Base-by-base conservation (phyloP, 2,113 vertebrate genomes). In the Platysternon megacephalum region DNA sequence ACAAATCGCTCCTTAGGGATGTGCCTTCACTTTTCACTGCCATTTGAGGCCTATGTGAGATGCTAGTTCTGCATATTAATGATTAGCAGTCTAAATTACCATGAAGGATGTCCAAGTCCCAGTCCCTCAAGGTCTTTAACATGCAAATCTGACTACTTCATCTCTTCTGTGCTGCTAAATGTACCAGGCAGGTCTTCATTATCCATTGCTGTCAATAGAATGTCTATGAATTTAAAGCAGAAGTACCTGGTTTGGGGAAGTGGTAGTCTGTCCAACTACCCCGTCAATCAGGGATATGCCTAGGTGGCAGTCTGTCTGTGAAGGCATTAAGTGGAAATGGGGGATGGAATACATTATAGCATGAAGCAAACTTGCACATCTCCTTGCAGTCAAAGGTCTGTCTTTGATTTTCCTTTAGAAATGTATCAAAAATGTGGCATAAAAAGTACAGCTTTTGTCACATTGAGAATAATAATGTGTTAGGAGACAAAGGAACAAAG, bases 351-450 rank as follows among this genome's bases (percentile, higher is more conserved):
- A 53, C 29, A 26, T 91, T 93, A 84, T 81, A 53, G 56, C 65
- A 82, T 48, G 35, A 46, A 87, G 55, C 53, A 88, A 90, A 78
- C 51, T 88, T 92, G 53, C 79, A 16, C 79, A 72, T 82, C 84
- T 96, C 68, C 44, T 91, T 92, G 21, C n/a, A 88, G 84, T 94
- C 87, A 88, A 89, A 97, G 84, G 48, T 95, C 92, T 96, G 95
- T 88, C 56, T 84, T 97, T 95, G 81, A 97, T 97, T 97, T 96
- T 87, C 55, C 93, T 96, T 94, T 87, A 76, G 56, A 90, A 96
- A 96, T 80, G 26, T 76, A 94, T 95, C 82, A 86, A 52, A 39
- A n/a, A 78, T 85, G 91, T 92, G 86, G 68, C 83, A 93, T 96
- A 84, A 91, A 72, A 89, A 96, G 32, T 42, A 80, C 46, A 81